A percentile compares a stretch with the other conserved stretches of the same genome.
Evolutionary conservation across 1,140 invertebrate genomes (phyloP).

Genomic region (Oryctes rhinoceros): DNA sequence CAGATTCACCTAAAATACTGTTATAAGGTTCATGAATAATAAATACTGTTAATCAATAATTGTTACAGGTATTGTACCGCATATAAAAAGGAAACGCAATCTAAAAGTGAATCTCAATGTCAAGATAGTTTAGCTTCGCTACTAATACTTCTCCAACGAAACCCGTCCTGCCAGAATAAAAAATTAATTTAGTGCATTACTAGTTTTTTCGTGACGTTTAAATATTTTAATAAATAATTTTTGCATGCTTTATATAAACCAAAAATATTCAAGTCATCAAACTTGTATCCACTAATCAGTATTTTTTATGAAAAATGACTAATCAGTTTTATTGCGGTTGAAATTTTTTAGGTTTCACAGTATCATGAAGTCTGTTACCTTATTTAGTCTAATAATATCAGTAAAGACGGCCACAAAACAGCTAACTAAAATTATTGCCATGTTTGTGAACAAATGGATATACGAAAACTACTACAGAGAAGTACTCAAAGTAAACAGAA

Average conservation of each 20-base stretch:
- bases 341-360: constrained; percentile 2
- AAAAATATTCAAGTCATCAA: neutral
- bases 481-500: too few species aligned
- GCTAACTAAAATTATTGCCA: neutral
- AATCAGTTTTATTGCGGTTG: neutral
- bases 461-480: neutral
- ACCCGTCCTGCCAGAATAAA: neutral
- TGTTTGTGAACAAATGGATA: neutral
- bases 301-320: neutral
- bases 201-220: neutral
- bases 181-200: neutral
- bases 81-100: too few species aligned
- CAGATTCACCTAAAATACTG: too few species aligned
- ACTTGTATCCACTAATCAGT: neutral
- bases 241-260: constrained; percentile 3
- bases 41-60: too few species aligned
- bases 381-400: neutral
- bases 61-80: too few species aligned
- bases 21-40: too few species aligned
- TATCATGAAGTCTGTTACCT: constrained; percentile 2
- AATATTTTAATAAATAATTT: constrained; percentile 14
- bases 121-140: too few species aligned
- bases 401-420: neutral
- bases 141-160: too few species aligned
- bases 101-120: too few species aligned